Evolutionary conservation across 2,888 invertebrate genomes (phyloP), one percentile per base, ranked within the genome.

Genomic region (Laothoe populi): DNA sequence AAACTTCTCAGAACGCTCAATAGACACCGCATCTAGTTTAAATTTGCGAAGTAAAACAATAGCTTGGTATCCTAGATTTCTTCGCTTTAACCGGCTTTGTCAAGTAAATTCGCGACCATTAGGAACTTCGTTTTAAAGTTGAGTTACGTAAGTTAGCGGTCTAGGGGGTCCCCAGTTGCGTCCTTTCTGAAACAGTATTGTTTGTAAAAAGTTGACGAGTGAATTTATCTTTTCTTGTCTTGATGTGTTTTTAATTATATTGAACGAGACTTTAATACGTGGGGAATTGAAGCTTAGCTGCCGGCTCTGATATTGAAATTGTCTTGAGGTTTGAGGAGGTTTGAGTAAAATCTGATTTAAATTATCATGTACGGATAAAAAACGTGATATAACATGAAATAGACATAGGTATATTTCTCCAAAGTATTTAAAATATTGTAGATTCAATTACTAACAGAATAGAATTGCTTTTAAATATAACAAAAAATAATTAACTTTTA

Each of bases 121-220:
- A 23, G 45, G 26, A 58, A 62, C 58, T 62, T 62, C 40, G 38
- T 45, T 60, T 53, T 16, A 62, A 42, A 58, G 46, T 59, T 31
- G 19, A 45, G 48, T 59, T 48, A 60, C 13, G 42, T 46, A 59
- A 61, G 13, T 59, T 58, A n/a, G 42, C 13, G 35, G 2, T 40
- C 11, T 42, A 61, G 53, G 53, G 19, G 1, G 31, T 31, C 45
- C 66, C 68, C 67, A 60, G 68, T 72, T 72, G 70, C 68, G 73
- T 71, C 71, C 69, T 73, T 71, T 69, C 66, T 63, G 66, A 53
- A 68, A 70, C 66, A 72, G 74, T 71, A 77, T 76, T 75, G 73
- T 77, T 75, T 63, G 64, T 59, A 57, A 67, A 72, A 74, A 73
- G 66, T 71, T 68, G 42, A 63, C 63, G 66, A 68, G 66, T 69